phyloP scores from a whole-genome alignment of 1,140 invertebrate genomes.

The Neotoxoptera formosana region DNA sequence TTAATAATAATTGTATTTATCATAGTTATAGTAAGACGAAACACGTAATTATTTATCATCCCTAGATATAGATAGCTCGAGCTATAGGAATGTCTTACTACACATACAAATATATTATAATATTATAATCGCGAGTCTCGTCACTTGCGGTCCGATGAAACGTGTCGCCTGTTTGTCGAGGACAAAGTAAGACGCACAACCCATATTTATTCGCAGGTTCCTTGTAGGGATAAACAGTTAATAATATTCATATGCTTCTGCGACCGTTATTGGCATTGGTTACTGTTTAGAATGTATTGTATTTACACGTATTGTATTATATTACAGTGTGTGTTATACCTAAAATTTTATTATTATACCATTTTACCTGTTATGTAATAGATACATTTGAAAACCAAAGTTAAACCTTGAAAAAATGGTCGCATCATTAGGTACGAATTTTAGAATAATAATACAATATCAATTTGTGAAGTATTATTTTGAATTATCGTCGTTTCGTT shows the following conservation, averaged over 20 bases:
- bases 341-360: too few species aligned
- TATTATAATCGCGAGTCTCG: too few species aligned
- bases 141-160: too few species aligned
- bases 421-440: not conserved
- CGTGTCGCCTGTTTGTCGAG: not conserved
- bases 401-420: not conserved
- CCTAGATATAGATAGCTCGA: too few species aligned
- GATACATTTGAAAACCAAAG: not conserved
- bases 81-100: too few species aligned
- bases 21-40: not conserved
- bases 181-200: not conserved
- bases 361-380: too few species aligned
- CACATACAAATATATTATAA: too few species aligned
- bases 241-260: not conserved
- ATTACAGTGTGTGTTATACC: not conserved
- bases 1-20: not conserved
- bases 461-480: not conserved
- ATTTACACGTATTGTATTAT: not conserved
- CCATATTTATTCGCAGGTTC: not conserved
- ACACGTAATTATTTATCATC: not conserved
- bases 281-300: not conserved
- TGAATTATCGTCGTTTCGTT: not conserved
- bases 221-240: not conserved
- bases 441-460: not conserved
- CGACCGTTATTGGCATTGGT: not conserved